A percentile compares a stretch with the other conserved stretches of the same genome.
Conservation (phyloP, 2,113 vertebrate species). For the Siphamia tubifer region DNA sequence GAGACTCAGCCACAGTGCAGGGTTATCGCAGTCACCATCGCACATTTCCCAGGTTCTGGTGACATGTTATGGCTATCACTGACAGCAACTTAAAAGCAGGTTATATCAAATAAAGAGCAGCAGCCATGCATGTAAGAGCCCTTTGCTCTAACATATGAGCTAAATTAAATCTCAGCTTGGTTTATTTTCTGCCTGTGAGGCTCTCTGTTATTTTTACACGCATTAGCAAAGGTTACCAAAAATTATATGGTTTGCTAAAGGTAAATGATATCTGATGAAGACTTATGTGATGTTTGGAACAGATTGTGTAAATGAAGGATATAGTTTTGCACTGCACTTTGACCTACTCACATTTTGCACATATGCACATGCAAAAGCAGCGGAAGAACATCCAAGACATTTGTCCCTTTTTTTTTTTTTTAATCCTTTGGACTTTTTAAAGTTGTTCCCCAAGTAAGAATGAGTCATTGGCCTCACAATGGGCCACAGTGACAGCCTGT, state of each 20-base stretch:
- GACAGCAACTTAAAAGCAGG: conserved; percentile 53
- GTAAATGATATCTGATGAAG: conserved; percentile 51
- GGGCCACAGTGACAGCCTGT: conserved; percentile 64
- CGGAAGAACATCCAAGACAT: conserved; percentile 41
- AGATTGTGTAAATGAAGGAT: background rate
- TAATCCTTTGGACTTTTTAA: conserved; percentile 59
- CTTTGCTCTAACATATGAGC: conserved; percentile 56
- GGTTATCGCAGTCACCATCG: conserved; percentile 62
- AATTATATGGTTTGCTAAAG: conserved; percentile 51
- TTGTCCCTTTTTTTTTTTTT: conserved; percentile 37
- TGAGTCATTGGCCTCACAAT: conserved; percentile 72
- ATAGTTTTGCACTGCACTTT: background rate
- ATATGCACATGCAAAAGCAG: conserved; percentile 28
- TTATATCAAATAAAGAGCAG: conserved; percentile 59
- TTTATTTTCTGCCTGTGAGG: conserved; percentile 60
- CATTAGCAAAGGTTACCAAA: conserved; percentile 47
- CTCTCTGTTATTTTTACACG: conserved; percentile 11
- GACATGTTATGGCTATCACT: conserved; percentile 76
- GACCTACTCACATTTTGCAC: conserved; percentile 19
- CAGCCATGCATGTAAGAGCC: conserved; percentile 59
- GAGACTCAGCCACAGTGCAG: background rate
- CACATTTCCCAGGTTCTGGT: conserved; percentile 36
- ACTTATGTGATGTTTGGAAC: background rate
- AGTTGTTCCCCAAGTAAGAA: conserved; percentile 38
- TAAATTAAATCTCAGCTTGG: conserved; percentile 60